phyloP scores from a whole-genome alignment of 1,140 invertebrate genomes.

The Sarcophaga peregrina region DNA sequence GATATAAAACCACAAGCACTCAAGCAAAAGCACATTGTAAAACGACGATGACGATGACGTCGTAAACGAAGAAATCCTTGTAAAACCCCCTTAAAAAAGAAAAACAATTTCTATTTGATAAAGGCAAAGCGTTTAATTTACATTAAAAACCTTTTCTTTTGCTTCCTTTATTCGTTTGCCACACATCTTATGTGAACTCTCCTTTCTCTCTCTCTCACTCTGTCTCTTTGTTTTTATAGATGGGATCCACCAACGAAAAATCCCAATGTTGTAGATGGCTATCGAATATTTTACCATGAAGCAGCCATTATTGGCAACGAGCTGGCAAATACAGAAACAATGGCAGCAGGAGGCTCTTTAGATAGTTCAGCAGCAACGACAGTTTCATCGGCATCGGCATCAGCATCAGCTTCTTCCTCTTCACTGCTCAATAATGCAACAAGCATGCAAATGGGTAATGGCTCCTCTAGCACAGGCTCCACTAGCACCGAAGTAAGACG shows the following conservation, averaged over 20 bases:
- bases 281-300: constrained; percentile 76
- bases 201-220: not conserved
- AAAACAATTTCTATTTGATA: too few relatives aligned
- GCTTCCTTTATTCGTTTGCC: too few relatives aligned
- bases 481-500: constrained; percentile 69
- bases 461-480: constrained; percentile 45
- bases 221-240: constrained; percentile 56
- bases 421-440: constrained; percentile 53
- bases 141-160: too few relatives aligned
- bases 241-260: constrained; percentile 86
- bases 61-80: too few relatives aligned
- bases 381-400: not conserved
- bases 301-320: constrained; percentile 53
- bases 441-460: constrained; percentile 53
- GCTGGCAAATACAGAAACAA: not conserved
- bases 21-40: constrained; percentile 30
- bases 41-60: not conserved
- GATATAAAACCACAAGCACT: constrained; percentile 31
- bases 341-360: not conserved
- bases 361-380: not conserved
- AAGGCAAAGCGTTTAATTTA: too few relatives aligned
- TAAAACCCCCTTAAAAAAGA: too few relatives aligned
- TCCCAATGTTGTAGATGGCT: constrained; percentile 83
- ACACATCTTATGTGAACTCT: not conserved
- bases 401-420: constrained; percentile 44